phyloP scores from a whole-genome alignment of 2,113 vertebrate species.

The Panthera leo region DNA sequence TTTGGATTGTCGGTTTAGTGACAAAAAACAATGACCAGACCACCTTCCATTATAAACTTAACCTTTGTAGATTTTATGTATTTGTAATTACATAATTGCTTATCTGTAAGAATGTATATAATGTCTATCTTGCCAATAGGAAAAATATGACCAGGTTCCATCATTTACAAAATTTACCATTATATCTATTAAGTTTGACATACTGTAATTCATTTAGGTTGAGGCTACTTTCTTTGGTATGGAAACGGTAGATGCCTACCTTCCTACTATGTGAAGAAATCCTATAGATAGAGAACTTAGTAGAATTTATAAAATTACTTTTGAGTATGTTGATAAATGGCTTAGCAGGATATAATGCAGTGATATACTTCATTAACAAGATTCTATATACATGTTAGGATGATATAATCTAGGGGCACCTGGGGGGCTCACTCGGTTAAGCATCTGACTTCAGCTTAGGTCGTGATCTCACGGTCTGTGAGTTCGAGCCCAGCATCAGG shows the following conservation, averaged over 20 bases:
- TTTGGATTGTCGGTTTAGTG: background rate
- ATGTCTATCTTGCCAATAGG: background rate
- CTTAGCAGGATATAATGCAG: background rate
- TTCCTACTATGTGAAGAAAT: background rate
- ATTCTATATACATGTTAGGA: background rate
- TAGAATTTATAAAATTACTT: conserved; percentile 6
- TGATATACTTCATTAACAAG: background rate
- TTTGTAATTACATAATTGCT: background rate
- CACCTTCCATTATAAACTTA: background rate
- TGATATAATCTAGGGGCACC: background rate
- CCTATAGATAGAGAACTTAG: background rate
- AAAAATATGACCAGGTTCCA: background rate
- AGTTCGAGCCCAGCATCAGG: too few species aligned
- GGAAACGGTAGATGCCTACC: background rate
- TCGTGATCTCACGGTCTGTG: too few species aligned
- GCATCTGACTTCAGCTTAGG: too few species aligned
- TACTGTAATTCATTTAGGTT: background rate
- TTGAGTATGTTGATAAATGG: background rate
- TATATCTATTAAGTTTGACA: background rate
- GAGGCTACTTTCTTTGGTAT: background rate
- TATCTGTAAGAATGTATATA: background rate
- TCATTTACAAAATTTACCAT: background rate
- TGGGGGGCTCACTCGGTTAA: too few species aligned
- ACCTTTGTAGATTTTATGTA: background rate
- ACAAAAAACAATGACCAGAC: background rate